Evolutionary conservation across 2,797 vertebrate species (phyloP), one percentile per base, ranked within the genome.

Genomic region (Pseudochaenichthys georgianus): DNA sequence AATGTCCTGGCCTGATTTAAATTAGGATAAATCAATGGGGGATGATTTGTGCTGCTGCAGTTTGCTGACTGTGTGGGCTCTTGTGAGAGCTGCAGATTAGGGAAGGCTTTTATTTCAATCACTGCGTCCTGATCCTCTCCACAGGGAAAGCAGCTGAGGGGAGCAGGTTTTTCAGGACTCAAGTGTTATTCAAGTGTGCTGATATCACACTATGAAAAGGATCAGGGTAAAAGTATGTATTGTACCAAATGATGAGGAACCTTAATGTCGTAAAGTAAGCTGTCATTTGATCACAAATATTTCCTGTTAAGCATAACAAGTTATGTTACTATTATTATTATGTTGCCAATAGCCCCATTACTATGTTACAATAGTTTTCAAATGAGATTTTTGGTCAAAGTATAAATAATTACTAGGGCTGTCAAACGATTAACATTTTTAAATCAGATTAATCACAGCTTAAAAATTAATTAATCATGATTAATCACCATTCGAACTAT

Each of bases 41-140:
- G 70, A 34, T 83, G 70, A 85, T 82, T 80, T 79, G 65, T 58
- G 70, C 70, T 59, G 66, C 54, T 62, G 51, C 55, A 28, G 45
- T 53, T 70, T 72, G 41, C 52, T 47, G 55, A 4, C 53, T 72
- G 41, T 74, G 65, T 89, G 50, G 66, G 80, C 83, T 84, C 82
- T 88, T 84, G 72, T 88, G 72, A 64, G 71, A 54, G 66, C 58
- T 87, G 75, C 81, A 70, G 82, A 87, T 85, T 21, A 21, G 70
- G 84, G 74, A 75, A 73, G 58, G 74, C 65, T 85, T 86, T 88
- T 50, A 87, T 88, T 91, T 84, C 72, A 80, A 73, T 78, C 81
- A 76, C 21, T 54, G 75, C 73, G 78, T 80, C 64, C 79, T 87
- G 71, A 75, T 81, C 70, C 38, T 87, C 79, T 89, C 64, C 66